These are phyloP conservation scores for Halocaridina rubra DNA, from an alignment of 2,888 invertebrate genomes.

Conservation along the genomic window DNA sequence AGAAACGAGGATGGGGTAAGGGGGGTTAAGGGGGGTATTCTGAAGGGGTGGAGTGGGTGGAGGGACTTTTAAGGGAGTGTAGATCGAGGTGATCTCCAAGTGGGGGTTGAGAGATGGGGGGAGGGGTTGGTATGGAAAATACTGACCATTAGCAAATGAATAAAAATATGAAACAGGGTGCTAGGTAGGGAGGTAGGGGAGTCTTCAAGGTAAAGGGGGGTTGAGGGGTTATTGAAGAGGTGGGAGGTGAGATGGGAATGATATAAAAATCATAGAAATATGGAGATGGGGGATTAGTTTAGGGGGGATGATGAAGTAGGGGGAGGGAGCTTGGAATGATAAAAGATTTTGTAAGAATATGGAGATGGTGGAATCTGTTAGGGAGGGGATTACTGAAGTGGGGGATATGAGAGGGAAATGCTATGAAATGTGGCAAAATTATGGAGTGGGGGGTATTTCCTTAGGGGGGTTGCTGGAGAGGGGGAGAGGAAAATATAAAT, in stretches of 20 bases:
- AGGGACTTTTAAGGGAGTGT: background rate
- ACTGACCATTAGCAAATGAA: constrained; percentile 23
- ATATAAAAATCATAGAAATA: no score
- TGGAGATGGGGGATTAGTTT: background rate
- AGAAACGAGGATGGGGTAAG: background rate
- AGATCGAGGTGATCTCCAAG: background rate
- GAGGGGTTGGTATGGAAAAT: background rate
- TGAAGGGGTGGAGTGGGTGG: background rate
- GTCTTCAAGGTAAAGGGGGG: background rate
- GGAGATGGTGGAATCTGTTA: no score
- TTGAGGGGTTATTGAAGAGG: no score
- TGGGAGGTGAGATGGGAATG: no score
- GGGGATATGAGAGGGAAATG: no score
- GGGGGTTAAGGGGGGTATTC: background rate
- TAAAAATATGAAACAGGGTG: background rate
- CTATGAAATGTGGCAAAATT: no score
- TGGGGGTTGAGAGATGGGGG: background rate
- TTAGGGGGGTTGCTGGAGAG: no score
- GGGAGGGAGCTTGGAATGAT: background rate
- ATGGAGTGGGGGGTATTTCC: no score
- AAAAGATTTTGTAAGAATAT: no score
- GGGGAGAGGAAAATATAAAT: no score
- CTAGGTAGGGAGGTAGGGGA: background rate
- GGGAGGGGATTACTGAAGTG: no score
- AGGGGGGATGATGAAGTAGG: background rate